A percentile compares a stretch with the other conserved stretches of the same genome.
These are phyloP conservation scores for Ctenoplectra terminalis DNA, from an alignment of 1,140 invertebrate species.

Conservation along the genomic window DNA sequence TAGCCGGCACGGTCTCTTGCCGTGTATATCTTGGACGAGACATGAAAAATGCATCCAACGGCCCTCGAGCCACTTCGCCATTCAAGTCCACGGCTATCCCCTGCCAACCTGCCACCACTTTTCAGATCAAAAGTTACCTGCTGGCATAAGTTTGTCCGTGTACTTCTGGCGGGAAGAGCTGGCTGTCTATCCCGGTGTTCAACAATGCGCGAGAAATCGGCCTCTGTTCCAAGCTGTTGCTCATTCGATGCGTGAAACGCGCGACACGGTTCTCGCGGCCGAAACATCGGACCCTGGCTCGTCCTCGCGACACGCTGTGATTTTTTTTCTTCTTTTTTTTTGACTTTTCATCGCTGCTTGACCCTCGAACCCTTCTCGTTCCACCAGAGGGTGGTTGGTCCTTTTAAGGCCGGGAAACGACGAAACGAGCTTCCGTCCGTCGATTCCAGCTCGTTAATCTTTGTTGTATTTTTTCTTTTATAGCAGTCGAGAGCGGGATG, in stretches of 20 bases:
- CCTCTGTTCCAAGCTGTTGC: slow-evolving; percentile 28
- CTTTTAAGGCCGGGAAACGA: neutral
- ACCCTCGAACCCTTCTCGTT: neutral
- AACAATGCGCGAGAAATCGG: slow-evolving; percentile 56
- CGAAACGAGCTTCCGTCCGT: neutral
- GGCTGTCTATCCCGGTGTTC: slow-evolving; percentile 46
- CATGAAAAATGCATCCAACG: slow-evolving; percentile 82
- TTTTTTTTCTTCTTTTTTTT: too few relatives aligned
- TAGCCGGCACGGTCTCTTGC: slow-evolving; percentile 16
- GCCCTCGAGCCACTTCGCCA: slow-evolving; percentile 76
- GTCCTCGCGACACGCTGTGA: slow-evolving; percentile 36
- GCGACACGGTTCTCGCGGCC: too few relatives aligned
- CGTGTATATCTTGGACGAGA: slow-evolving; percentile 71
- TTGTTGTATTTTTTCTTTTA: neutral
- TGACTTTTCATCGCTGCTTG: slow-evolving; percentile 64
- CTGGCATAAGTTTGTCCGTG: slow-evolving; percentile 38
- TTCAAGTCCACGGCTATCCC: slow-evolving; percentile 75
- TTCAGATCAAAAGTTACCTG: slow-evolving; percentile 81
- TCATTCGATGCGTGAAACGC: neutral
- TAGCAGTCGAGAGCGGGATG: too few relatives aligned
- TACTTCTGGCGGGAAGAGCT: slow-evolving; percentile 34
- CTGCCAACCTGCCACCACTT: slow-evolving; percentile 78
- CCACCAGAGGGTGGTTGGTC: too few relatives aligned
- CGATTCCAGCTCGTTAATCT: neutral
- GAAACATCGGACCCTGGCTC: slow-evolving; percentile 64